A percentile compares a stretch with the other conserved stretches of the same genome.
These are phyloP conservation scores for Leucania comma DNA, from an alignment of 2,888 invertebrate species.

Conservation along the genomic window DNA sequence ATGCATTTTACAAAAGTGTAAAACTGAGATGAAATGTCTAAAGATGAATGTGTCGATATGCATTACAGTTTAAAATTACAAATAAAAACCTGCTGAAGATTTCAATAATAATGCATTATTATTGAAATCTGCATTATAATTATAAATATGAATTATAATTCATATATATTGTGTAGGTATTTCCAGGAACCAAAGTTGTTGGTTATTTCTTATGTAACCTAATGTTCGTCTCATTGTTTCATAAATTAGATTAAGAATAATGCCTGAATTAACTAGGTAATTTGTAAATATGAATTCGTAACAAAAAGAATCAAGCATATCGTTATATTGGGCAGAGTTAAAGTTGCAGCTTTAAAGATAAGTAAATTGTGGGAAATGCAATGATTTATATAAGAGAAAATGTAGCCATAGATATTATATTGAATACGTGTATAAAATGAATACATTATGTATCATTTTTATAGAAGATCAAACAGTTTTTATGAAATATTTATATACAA, in stretches of 20 bases:
- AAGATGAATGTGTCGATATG: slow-evolving; percentile 8
- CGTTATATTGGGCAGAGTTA: slow-evolving; percentile 30
- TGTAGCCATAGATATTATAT: slow-evolving; percentile 51
- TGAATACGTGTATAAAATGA: slow-evolving; percentile 42
- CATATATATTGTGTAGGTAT: neutral
- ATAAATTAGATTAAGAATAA: slow-evolving; percentile 30
- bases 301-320: slow-evolving; percentile 42
- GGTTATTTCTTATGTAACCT: slow-evolving; percentile 4
- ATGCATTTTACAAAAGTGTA: slow-evolving; percentile 40
- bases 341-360: slow-evolving; percentile 54
- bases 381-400: slow-evolving; percentile 39
- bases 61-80: slow-evolving; percentile 13
- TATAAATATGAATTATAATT: too few species aligned
- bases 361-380: slow-evolving; percentile 47
- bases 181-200: slow-evolving; percentile 23
- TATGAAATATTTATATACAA: slow-evolving; percentile 47
- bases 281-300: slow-evolving; percentile 32
- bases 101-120: too few species aligned
- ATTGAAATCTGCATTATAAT: too few species aligned
- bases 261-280: slow-evolving; percentile 20
- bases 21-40: slow-evolving; percentile 14
- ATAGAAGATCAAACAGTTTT: slow-evolving; percentile 45
- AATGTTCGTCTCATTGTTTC: slow-evolving; percentile 1
- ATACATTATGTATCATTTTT: slow-evolving; percentile 35
- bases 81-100: slow-evolving; percentile 6